Conservation (phyloP, 2,113 vertebrate species). For the Syrrhaptes paradoxus region DNA sequence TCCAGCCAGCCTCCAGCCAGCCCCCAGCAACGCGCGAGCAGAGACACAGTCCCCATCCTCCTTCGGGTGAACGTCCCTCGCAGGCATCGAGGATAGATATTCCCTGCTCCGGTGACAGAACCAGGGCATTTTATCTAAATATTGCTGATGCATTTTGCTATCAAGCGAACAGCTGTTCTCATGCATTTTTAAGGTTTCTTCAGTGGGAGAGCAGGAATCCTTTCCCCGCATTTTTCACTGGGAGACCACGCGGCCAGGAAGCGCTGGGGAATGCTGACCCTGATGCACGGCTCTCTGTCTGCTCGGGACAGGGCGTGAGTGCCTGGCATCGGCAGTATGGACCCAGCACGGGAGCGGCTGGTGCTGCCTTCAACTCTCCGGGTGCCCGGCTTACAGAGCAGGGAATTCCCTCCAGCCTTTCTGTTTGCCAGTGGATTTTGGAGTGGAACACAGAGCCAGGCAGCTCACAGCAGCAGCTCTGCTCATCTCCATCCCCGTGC, state of each 20-base stretch:
- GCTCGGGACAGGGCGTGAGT: not conserved
- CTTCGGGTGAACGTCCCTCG: not conserved
- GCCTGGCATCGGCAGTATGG: not conserved
- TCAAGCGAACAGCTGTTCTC: not conserved
- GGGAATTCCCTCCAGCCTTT: not conserved
- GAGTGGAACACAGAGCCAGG: not conserved
- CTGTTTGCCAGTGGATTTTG: not conserved
- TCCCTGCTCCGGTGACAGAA: not conserved
- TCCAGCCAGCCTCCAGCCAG: not conserved
- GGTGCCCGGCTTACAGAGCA: rapidly evolving
- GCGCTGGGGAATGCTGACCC: not conserved
- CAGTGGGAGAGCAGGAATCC: not conserved
- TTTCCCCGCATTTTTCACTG: not conserved
- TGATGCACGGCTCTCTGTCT: not conserved
- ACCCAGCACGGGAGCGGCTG: not conserved
- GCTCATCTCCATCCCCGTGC: not conserved
- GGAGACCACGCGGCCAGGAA: not conserved
- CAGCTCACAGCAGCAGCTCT: not conserved
- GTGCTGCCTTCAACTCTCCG: not conserved
- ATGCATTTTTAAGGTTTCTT: rapidly evolving
- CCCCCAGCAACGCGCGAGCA: rapidly evolving
- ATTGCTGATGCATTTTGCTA: not conserved
- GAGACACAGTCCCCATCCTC: not conserved
- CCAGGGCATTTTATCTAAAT: not conserved
- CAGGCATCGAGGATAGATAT: not conserved